Conservation (phyloP, 2,888 invertebrate species). For the Pollenia angustigena region DNA sequence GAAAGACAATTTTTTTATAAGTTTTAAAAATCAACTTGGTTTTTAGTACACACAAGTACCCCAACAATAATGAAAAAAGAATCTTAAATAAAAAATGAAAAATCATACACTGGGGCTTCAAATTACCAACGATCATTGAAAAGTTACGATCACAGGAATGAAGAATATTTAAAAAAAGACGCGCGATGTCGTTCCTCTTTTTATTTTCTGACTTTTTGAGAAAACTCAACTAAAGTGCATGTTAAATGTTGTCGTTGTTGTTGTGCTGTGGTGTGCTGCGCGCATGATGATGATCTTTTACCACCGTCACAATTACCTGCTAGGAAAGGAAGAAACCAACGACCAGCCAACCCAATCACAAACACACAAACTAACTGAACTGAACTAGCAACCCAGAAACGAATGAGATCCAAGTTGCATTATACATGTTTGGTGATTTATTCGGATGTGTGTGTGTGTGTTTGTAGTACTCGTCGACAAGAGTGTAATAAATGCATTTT, state of each 20-base stretch:
- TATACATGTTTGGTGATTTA: background rate
- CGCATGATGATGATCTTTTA: slow-evolving; percentile 63
- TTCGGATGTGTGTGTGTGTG: background rate
- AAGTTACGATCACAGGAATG: slow-evolving; percentile 60
- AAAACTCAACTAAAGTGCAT: slow-evolving; percentile 55
- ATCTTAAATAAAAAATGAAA: slow-evolving; percentile 57
- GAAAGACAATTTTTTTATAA: slow-evolving; percentile 35
- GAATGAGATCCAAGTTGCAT: slow-evolving; percentile 9
- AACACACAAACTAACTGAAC: slow-evolving; percentile 20
- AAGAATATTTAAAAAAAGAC: slow-evolving; percentile 58
- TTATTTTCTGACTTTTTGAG: slow-evolving; percentile 24
- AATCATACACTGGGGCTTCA: slow-evolving; percentile 69
- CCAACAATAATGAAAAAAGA: slow-evolving; percentile 4
- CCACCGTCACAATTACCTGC: slow-evolving; percentile 61
- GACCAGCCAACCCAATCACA: slow-evolving; percentile 32
- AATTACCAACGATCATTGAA: slow-evolving; percentile 70
- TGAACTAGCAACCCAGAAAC: background rate
- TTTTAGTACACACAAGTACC: slow-evolving; percentile 24
- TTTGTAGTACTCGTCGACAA: slow-evolving; percentile 54
- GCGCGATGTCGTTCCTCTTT: slow-evolving; percentile 10
- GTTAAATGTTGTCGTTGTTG: slow-evolving; percentile 9
- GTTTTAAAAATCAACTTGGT: slow-evolving; percentile 46
- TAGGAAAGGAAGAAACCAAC: slow-evolving; percentile 18
- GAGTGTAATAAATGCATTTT: slow-evolving; percentile 73
- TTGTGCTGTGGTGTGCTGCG: too few relatives aligned